phyloP scores from a whole-genome alignment of 2,797 vertebrate species.

The Hipposideros larvatus region DNA sequence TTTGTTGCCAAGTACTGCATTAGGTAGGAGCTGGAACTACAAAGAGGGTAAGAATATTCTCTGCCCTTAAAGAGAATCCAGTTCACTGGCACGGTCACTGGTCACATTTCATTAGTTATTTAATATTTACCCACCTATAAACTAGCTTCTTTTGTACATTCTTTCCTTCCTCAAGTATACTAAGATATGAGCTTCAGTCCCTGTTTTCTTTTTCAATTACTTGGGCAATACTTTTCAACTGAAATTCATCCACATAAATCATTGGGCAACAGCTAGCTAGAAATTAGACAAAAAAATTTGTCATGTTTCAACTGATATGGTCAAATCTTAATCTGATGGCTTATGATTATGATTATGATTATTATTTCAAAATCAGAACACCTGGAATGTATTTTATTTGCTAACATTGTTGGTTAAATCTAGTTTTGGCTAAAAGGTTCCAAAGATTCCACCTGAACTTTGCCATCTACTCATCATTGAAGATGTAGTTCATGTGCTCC shows the following conservation, averaged over 20 bases:
- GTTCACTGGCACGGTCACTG: not conserved
- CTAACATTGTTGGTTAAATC: slow-evolving; percentile 38
- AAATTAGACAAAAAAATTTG: slow-evolving; percentile 69
- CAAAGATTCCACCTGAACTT: slow-evolving; percentile 1
- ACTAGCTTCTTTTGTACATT: not conserved
- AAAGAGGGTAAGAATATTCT: not conserved
- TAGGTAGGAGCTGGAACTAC: not conserved
- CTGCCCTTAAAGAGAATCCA: not conserved
- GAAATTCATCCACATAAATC: slow-evolving; percentile 58
- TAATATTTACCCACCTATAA: not conserved
- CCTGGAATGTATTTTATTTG: slow-evolving; percentile 20
- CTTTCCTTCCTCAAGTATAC: not conserved
- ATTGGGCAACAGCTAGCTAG: slow-evolving; percentile 47
- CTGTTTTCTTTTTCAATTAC: slow-evolving; percentile 63
- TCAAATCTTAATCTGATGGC: not conserved
- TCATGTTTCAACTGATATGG: slow-evolving; percentile 29
- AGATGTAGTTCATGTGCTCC: not conserved
- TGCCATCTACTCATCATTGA: not conserved
- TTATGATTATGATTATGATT: not conserved
- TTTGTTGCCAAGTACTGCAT: not conserved
- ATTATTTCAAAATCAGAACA: not conserved
- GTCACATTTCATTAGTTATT: not conserved
- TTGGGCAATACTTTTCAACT: slow-evolving; percentile 37
- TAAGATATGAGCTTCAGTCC: slow-evolving; percentile 13
- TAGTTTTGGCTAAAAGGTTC: slow-evolving; percentile 4